Evolutionary conservation across 2,797 vertebrate genomes (phyloP).

Genomic region (Anguilla obscura): DNA sequence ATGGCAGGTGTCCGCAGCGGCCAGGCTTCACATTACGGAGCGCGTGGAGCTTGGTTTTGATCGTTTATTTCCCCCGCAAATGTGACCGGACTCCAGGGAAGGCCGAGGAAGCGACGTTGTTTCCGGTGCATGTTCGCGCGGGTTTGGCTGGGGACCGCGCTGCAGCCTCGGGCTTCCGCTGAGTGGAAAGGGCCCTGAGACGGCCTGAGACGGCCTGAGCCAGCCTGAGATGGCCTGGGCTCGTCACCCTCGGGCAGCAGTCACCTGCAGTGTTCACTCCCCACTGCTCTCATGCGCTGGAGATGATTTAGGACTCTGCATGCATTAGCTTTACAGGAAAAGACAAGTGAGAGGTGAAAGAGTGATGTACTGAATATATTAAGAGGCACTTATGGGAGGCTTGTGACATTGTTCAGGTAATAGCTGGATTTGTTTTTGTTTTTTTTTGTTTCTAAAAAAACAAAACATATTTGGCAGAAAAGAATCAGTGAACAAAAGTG

Average conservation of each 20-base stretch:
- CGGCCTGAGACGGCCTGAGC: neutral
- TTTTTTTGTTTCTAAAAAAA: conserved; percentile 3
- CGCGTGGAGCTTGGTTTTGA: neutral
- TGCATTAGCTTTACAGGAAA: neutral
- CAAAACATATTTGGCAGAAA: conserved; percentile 34
- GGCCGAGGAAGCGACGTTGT: neutral
- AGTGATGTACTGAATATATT: neutral
- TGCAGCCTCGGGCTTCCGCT: neutral
- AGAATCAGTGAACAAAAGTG: conserved; percentile 39
- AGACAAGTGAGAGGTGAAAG: neutral
- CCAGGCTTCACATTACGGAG: neutral
- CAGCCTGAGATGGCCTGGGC: no score
- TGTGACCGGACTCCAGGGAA: neutral
- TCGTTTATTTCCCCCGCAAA: neutral
- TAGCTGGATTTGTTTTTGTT: conserved; percentile 38
- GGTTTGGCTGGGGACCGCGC: neutral
- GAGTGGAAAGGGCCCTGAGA: neutral
- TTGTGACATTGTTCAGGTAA: conserved; percentile 42
- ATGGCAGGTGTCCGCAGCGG: neutral
- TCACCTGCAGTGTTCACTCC: conserved; percentile 6
- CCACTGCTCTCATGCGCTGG: neutral
- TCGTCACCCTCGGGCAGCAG: neutral
- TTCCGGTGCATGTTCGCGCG: neutral
- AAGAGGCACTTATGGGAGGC: conserved; percentile 52
- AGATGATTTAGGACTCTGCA: neutral